A percentile compares a stretch with the other conserved stretches of the same genome.
These are phyloP conservation scores for Serripes groenlandicus DNA, from an alignment of 2,888 invertebrate species.

Conservation along the genomic window DNA sequence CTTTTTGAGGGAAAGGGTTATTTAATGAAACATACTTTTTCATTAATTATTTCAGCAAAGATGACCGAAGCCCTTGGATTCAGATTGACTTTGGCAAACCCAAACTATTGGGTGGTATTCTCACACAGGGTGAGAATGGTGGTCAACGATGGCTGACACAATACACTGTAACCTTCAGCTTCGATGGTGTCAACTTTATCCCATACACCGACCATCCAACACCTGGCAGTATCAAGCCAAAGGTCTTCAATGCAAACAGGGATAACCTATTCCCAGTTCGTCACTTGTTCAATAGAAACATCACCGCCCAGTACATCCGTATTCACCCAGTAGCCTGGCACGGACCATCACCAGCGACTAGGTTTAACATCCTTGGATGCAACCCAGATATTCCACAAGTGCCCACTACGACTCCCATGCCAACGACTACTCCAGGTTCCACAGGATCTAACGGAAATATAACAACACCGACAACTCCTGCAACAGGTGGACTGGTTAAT, in stretches of 20 bases:
- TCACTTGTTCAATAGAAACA: slow-evolving; percentile 78
- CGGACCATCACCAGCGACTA: slow-evolving; percentile 66
- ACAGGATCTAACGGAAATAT: slow-evolving; percentile 47
- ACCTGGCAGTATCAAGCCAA: slow-evolving; percentile 68
- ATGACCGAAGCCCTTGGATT: slow-evolving; percentile 75
- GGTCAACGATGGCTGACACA: slow-evolving; percentile 71
- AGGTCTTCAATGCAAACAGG: slow-evolving; percentile 72
- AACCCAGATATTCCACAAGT: slow-evolving; percentile 67
- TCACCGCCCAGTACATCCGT: slow-evolving; percentile 75
- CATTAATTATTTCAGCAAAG: slow-evolving; percentile 35
- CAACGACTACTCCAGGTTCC: slow-evolving; percentile 43
- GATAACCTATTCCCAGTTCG: slow-evolving; percentile 70
- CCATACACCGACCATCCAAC: slow-evolving; percentile 71
- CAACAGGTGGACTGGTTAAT: slow-evolving; percentile 29
- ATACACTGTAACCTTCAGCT: slow-evolving; percentile 72
- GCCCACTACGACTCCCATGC: slow-evolving; percentile 49
- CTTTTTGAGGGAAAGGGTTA: no score
- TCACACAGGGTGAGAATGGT: slow-evolving; percentile 76
- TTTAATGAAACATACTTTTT: no score
- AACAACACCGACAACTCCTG: slow-evolving; percentile 46
- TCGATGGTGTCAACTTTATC: slow-evolving; percentile 74
- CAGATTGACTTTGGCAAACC: slow-evolving; percentile 75
- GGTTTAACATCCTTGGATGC: slow-evolving; percentile 78
- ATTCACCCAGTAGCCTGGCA: slow-evolving; percentile 71
- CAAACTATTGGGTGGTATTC: slow-evolving; percentile 76